Evolutionary conservation across 2,797 vertebrate genomes (phyloP).

Genomic region (Borostomias antarcticus): DNA sequence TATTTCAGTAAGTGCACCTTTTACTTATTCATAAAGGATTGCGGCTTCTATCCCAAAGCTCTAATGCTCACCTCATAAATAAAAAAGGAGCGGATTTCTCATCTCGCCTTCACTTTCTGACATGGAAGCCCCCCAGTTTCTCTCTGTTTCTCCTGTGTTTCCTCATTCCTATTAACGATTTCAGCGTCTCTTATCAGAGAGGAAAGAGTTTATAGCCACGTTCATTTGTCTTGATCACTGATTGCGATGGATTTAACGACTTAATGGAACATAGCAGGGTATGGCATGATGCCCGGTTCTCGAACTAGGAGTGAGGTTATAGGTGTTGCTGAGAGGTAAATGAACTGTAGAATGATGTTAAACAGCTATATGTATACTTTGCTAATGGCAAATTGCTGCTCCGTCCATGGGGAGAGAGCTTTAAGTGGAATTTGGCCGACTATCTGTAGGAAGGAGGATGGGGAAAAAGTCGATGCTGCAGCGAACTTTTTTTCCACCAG

Average conservation of each 20-base stretch:
- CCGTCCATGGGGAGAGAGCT: slow-evolving; percentile 43
- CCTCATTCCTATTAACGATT: slow-evolving; percentile 24
- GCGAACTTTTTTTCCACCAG: slow-evolving; percentile 68
- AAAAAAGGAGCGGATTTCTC: slow-evolving; percentile 69
- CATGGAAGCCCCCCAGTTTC: slow-evolving; percentile 40
- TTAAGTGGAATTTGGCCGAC: slow-evolving; percentile 68
- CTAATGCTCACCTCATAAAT: slow-evolving; percentile 79
- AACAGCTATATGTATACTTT: slow-evolving; percentile 43
- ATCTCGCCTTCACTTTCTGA: slow-evolving; percentile 64
- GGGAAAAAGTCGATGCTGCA: slow-evolving; percentile 61
- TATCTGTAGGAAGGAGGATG: slow-evolving; percentile 50
- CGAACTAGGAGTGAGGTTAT: slow-evolving; percentile 27
- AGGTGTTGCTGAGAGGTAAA: slow-evolving; percentile 38
- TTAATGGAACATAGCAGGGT: slow-evolving; percentile 16
- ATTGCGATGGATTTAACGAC: slow-evolving; percentile 12
- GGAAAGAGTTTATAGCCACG: slow-evolving; percentile 17
- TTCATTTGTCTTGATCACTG: slow-evolving; percentile 20
- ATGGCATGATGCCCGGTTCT: slow-evolving; percentile 25
- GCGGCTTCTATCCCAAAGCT: slow-evolving; percentile 67
- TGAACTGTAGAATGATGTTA: slow-evolving; percentile 49
- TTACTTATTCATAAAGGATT: slow-evolving; percentile 84
- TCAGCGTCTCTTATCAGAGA: slow-evolving; percentile 34
- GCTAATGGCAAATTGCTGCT: slow-evolving; percentile 45
- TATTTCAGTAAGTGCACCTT: slow-evolving; percentile 98
- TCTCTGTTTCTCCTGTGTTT: slow-evolving; percentile 41